Base-by-base conservation (phyloP, 2,113 vertebrate species). In the Apodemus speciosus region DNA sequence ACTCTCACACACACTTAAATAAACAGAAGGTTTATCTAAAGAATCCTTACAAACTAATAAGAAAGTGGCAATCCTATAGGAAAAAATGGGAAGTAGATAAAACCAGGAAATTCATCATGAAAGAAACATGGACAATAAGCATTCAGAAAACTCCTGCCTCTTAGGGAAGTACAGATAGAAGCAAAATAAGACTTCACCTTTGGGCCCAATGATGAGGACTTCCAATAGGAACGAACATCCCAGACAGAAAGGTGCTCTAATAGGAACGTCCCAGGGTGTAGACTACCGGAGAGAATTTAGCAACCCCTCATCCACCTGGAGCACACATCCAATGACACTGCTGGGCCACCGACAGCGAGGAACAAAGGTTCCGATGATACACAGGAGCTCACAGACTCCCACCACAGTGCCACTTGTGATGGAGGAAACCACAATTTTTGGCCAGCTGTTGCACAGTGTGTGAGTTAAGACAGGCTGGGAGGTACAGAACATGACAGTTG, bases 151-250 rank as follows among this genome's bases (percentile, higher is more conserved):
- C 68, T 27, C 25, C 25, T 18, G n/a, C 13, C 56, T 77, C 16
- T 83, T 40, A 68, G 56, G 18, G 27, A 92, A 90, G 15, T 84
- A 25, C 27, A 92, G 49, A 62, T 60, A 84, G 64, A 84, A 88
- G 53, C 56, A 60, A 46, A 66, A 60, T 49, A 49, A 73, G 13
- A 3, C 6, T 83, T 43, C 16, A 43, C 20, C 9, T 6, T 87
- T n/a, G 64, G 72, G 53, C 27, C 23, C 38, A 62, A 75, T n/a
- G 68, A 58, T 32, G 32, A 62, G n/a, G 16, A 38, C 73, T 15
- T 20, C n/a, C 38, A 66, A 49, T 23, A 16, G 56, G 20, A 43
- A 21, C 1, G n/a, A 43, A 21, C 1, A 30, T 66, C 16, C 46
- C n/a, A 60, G 60, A 66, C 32, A 18, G 76, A 20, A 6, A 56